phyloP scores from a whole-genome alignment of 1,140 invertebrate genomes.

The Meloidogyne exigua region DNA sequence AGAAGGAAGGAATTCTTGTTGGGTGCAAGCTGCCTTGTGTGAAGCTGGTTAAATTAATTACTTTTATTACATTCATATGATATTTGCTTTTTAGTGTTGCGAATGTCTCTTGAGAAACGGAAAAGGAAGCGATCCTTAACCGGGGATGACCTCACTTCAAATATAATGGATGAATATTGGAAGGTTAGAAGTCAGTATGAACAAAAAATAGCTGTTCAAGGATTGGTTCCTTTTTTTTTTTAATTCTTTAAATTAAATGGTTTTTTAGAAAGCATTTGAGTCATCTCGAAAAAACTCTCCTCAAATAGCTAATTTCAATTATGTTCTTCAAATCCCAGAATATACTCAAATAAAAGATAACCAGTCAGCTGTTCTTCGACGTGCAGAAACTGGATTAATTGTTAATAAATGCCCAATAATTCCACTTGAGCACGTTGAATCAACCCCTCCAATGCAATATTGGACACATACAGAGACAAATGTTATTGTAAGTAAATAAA shows the following conservation, averaged over 20 bases:
- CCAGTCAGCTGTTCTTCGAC: conserved; percentile 17
- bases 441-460: conserved; percentile 46
- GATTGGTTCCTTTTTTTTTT: too few relatives aligned
- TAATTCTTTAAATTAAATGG: not conserved
- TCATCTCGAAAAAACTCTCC: not conserved
- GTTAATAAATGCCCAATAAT: conserved; percentile 33
- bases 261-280: not conserved
- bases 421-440: conserved; percentile 39
- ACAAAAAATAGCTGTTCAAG: not conserved
- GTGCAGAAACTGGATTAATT: conserved; percentile 9
- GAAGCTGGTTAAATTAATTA: too few relatives aligned
- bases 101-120: not conserved
- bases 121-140: not conserved
- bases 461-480: conserved; percentile 53
- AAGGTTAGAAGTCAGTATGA: not conserved
- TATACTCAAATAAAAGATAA: conserved; percentile 12
- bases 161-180: not conserved
- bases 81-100: too few relatives aligned
- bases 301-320: not conserved
- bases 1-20: too few relatives aligned
- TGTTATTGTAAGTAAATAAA: conserved; percentile 35
- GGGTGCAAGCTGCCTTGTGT: too few relatives aligned
- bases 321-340: not conserved
- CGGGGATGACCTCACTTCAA: not conserved
- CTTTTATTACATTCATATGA: too few relatives aligned